These are phyloP conservation scores for Pelagia noctiluca DNA, from an alignment of 30 jellyfish, hydroid and myxozoan species.

Conservation along the genomic window DNA sequence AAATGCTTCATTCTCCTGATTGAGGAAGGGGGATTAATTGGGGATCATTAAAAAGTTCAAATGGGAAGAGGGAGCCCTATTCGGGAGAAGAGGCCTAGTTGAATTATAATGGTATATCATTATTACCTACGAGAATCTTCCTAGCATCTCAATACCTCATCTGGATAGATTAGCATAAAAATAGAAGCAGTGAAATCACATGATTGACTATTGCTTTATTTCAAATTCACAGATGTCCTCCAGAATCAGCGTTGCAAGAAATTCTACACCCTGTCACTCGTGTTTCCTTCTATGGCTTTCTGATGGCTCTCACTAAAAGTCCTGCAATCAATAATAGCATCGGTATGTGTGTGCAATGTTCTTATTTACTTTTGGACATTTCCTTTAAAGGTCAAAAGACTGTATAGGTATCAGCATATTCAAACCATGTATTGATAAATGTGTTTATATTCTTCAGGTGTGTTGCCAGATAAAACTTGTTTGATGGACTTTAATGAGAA, in stretches of 20 bases:
- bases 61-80: no score
- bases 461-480: conserved; percentile 67
- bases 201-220: not conserved
- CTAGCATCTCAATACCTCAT: no score
- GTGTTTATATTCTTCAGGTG: conserved; percentile 22
- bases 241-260: conserved; percentile 60
- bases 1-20: no score
- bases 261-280: conserved; percentile 51
- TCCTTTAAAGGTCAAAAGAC: not conserved
- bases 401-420: not conserved
- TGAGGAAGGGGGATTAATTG: no score
- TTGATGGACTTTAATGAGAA: conserved; percentile 63
- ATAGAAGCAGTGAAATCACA: not conserved
- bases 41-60: no score
- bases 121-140: no score
- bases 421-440: not conserved
- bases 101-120: no score
- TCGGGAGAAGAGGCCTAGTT: no score
- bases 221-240: conserved; percentile 58
- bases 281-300: conserved; percentile 79
- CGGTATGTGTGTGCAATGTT: conserved; percentile 52
- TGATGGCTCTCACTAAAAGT: conserved; percentile 76
- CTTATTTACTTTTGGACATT: not conserved
- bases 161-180: no score
- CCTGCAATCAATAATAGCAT: conserved; percentile 60